Percentiles rank a stretch among this genome's conserved stretches.
These are phyloP conservation scores for Phylloscopus trochiloides DNA, from an alignment of 2,113 vertebrate species.

Conservation along the genomic window DNA sequence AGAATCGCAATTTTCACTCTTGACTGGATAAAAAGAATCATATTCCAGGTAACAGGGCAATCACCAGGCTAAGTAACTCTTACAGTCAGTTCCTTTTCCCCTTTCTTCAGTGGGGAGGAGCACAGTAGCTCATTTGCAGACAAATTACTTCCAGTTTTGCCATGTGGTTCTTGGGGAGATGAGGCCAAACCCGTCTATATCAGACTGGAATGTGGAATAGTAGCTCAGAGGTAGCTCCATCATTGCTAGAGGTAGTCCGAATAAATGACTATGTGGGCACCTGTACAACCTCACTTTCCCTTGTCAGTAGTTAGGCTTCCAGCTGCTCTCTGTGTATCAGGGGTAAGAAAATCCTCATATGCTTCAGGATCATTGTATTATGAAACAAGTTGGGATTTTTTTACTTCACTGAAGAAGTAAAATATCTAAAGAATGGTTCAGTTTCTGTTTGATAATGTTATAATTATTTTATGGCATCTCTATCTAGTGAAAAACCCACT, in stretches of 20 bases:
- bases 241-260: not conserved
- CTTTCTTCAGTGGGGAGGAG: not conserved
- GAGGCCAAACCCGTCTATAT: not conserved
- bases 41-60: not conserved
- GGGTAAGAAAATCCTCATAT: not conserved
- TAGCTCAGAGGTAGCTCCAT: not conserved
- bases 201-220: not conserved
- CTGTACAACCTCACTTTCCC: not conserved
- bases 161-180: not conserved
- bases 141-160: not conserved
- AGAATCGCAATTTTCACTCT: not conserved
- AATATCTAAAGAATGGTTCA: not conserved
- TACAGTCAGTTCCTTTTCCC: not conserved
- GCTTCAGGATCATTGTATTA: not conserved
- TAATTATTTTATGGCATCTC: not conserved
- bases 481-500: not conserved
- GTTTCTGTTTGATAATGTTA: not conserved
- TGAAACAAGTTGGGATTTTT: not conserved
- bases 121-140: not conserved
- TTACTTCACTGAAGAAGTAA: not conserved
- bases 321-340: not conserved
- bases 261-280: not conserved
- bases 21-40: not conserved
- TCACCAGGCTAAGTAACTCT: not conserved
- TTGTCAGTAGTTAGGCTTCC: not conserved